phyloP scores from a whole-genome alignment of 2,797 vertebrate species.

The Poecilia picta region DNA sequence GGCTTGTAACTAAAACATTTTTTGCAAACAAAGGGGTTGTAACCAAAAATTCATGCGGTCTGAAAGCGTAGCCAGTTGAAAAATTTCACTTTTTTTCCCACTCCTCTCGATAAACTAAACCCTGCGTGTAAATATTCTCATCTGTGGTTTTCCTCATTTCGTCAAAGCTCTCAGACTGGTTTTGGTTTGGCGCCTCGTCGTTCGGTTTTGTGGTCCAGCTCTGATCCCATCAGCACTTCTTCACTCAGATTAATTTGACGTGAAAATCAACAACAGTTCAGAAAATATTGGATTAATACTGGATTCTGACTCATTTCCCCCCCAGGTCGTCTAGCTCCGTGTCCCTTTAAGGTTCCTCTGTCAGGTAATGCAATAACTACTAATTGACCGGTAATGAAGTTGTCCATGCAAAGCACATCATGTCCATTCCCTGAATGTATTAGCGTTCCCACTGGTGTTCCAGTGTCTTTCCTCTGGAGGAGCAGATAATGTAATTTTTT shows the following conservation, averaged over 20 bases:
- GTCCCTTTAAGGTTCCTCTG: not conserved
- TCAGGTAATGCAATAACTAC: constrained; percentile 50
- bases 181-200: not conserved
- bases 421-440: constrained; percentile 29
- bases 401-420: constrained; percentile 28
- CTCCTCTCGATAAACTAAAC: not conserved
- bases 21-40: not conserved
- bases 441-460: constrained; percentile 34
- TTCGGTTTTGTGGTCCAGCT: not conserved
- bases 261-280: not conserved
- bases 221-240: no score
- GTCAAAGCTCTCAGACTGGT: not conserved
- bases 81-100: not conserved
- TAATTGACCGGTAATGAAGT: constrained; percentile 51
- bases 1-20: not conserved
- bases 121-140: not conserved
- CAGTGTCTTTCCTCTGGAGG: constrained; percentile 36
- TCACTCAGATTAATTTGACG: not conserved
- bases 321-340: not conserved
- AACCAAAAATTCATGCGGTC: not conserved
- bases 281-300: not conserved
- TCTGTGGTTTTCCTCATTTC: not conserved
- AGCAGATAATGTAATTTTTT: constrained; percentile 48
- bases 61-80: not conserved
- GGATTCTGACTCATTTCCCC: not conserved